Percentiles rank a stretch among this genome's conserved stretches.
phyloP scores from a whole-genome alignment of 2,888 invertebrate species.

The Andrena flavipes region DNA sequence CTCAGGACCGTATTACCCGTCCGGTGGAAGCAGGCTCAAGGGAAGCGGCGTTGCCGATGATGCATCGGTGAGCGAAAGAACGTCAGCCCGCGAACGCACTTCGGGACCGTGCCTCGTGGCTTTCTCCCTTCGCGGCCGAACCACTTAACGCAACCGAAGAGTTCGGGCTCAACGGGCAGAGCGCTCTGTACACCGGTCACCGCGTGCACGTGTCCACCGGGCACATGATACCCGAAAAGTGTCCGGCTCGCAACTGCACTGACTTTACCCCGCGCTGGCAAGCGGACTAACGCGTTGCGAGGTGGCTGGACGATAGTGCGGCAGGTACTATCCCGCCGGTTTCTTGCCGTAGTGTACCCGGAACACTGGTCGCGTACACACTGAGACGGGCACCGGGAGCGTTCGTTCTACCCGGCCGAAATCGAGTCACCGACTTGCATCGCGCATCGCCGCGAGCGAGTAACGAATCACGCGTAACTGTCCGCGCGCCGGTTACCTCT shows the following conservation, averaged over 20 bases:
- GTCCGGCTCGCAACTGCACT: conserved; percentile 8
- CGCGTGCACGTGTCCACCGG: conserved; percentile 60
- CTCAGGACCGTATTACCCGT: conserved; percentile 52
- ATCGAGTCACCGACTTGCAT: conserved; percentile 72
- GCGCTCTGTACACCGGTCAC: conserved; percentile 43
- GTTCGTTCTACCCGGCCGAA: conserved; percentile 59
- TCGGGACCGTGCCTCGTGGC: neutral
- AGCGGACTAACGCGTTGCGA: too few species aligned
- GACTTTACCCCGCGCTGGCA: neutral
- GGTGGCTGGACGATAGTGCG: neutral
- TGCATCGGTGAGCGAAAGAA: conserved; percentile 18
- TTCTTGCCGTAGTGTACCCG: conserved; percentile 21
- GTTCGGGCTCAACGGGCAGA: neutral
- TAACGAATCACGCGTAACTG: conserved; percentile 72
- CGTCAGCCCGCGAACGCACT: neutral
- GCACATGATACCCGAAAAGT: conserved; percentile 55
- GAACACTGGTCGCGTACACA: conserved; percentile 59
- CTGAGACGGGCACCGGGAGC: conserved; percentile 40
- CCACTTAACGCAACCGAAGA: neutral
- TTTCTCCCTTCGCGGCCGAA: neutral
- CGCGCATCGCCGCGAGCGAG: conserved; percentile 66
- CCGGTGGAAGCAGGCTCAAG: conserved; percentile 17
- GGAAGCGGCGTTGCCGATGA: conserved; percentile 6
- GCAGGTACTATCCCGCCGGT: neutral
- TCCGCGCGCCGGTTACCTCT: conserved; percentile 39